Percentiles rank a stretch among this genome's conserved stretches.
These are phyloP conservation scores for Xylota segnis DNA, from an alignment of 2,888 invertebrate species.

Conservation along the genomic window DNA sequence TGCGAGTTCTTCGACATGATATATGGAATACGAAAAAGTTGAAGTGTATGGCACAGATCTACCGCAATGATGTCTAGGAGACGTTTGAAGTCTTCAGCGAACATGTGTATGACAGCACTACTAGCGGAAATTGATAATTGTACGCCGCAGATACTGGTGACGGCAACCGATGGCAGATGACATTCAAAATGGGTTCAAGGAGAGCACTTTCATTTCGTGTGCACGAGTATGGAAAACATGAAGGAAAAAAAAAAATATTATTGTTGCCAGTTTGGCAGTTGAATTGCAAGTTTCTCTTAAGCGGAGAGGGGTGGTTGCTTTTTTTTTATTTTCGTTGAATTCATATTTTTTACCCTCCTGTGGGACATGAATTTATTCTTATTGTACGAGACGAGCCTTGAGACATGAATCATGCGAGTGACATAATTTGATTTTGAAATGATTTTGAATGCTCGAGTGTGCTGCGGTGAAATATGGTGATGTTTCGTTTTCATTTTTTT, in stretches of 20 bases:
- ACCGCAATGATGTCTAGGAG: slow-evolving; percentile 7
- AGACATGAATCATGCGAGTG: slow-evolving; percentile 66
- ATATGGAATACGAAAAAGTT: not conserved
- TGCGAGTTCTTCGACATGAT: not conserved
- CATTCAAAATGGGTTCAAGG: slow-evolving; percentile 38
- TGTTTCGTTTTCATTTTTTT: slow-evolving; percentile 32
- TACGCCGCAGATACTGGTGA: slow-evolving; percentile 36
- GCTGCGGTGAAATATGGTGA: slow-evolving; percentile 49
- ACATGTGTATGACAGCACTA: slow-evolving; percentile 14
- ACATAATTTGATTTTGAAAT: slow-evolving; percentile 73
- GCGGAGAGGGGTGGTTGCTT: not conserved
- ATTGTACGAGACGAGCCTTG: slow-evolving; percentile 54
- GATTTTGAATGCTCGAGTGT: slow-evolving; percentile 62
- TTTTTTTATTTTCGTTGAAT: slow-evolving; percentile 10
- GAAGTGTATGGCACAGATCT: slow-evolving; percentile 5
- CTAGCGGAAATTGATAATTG: slow-evolving; percentile 61
- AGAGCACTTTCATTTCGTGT: slow-evolving; percentile 19
- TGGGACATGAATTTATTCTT: slow-evolving; percentile 61
- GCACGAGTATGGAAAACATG: not conserved
- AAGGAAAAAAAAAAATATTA: slow-evolving; percentile 40
- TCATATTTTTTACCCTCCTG: slow-evolving; percentile 4
- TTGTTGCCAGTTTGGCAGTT: slow-evolving; percentile 62
- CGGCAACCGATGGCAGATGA: slow-evolving; percentile 25
- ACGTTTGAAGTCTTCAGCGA: slow-evolving; percentile 17
- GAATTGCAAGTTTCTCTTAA: slow-evolving; percentile 47